Evolutionary conservation across 2,113 vertebrate genomes (phyloP), one percentile per base, ranked within the genome.

Genomic region (Hemiscyllium ocellatum): DNA sequence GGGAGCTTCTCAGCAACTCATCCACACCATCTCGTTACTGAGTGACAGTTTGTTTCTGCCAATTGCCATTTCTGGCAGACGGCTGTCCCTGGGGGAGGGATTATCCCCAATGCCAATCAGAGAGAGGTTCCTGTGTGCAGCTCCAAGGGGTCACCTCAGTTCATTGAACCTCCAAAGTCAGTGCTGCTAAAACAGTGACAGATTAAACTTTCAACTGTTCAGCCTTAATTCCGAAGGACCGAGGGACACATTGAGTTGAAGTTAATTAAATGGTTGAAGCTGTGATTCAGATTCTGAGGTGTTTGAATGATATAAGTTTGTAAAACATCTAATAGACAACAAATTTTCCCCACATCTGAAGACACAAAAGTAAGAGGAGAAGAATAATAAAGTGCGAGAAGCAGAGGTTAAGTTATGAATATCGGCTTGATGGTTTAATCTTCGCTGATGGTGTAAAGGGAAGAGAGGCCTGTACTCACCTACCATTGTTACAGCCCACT

Each of bases 401-500:
- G 37, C 78, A 19, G 78, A 29, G 29, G 19, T 83, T 19, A n/a
- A 42, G 37, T 83, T 19, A 37, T 10, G n/a, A 83, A 83, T 42
- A 83, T 42, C 15, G 13, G 15, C 78, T 4, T 15, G 2, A 87
- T 1, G 2, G 10, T 3, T 26, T 33, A 52, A 4, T 65, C 17
- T 37, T 20, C 5, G 3, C 61, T 1, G 33, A 24, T n/a, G 50
- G n/a, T 22, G 20, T 2, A 50, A 22, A 50, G 93, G 47, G 66
- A 70, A 13, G 20, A 24, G 37, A 24, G 37, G 5, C 68, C 13
- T 95, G 33, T 83, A 96, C 98, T 98, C 96, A 99, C 99, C 99
- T 99, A 97, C 99, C 99, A 0, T 99, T 98, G 97, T 99, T 98
- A 97, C 99, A 99, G 97, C 99, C 99, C 96, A 99, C 99, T 0